These are phyloP conservation scores for Cataglyphis hispanica DNA, from an alignment of 1,140 invertebrate genomes.

Conservation along the genomic window DNA sequence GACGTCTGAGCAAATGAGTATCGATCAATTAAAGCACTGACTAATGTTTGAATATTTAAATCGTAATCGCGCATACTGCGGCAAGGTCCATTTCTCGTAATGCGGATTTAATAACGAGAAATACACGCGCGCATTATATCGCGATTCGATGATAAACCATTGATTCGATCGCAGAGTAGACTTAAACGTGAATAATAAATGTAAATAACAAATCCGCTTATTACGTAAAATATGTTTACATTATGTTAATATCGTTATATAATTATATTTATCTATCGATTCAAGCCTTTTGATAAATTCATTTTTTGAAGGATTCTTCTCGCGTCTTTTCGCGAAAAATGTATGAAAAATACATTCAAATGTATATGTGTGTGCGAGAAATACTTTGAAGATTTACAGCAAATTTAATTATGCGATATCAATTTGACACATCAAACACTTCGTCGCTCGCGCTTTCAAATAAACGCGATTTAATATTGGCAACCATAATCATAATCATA, in stretches of 20 bases:
- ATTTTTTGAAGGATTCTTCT: background rate
- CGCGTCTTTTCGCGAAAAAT: background rate
- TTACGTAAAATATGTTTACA: slow-evolving; percentile 17
- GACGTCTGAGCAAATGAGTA: slow-evolving; percentile 43
- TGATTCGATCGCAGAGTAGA: slow-evolving; percentile 2
- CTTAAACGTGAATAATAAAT: slow-evolving; percentile 38
- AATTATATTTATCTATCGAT: slow-evolving; percentile 1
- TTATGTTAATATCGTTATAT: slow-evolving; percentile 1
- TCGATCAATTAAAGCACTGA: slow-evolving; percentile 64
- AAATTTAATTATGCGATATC: background rate
- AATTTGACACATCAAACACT: background rate
- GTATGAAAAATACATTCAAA: background rate
- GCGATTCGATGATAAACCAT: slow-evolving; percentile 32
- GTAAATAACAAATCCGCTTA: slow-evolving; percentile 9
- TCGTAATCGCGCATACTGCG: slow-evolving; percentile 36
- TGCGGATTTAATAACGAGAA: slow-evolving; percentile 66
- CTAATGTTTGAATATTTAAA: slow-evolving; percentile 64
- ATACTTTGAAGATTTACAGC: background rate
- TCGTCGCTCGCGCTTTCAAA: background rate
- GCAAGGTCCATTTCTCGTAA: slow-evolving; percentile 56
- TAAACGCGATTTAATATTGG: slow-evolving; percentile 10
- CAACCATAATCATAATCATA: slow-evolving; percentile 15
- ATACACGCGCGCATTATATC: background rate
- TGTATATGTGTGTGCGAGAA: background rate
- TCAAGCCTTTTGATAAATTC: background rate